Evolutionary conservation across 1,140 invertebrate species (phyloP), one percentile per base, ranked within the genome.

Genomic region (Matsumurasca onukii): DNA sequence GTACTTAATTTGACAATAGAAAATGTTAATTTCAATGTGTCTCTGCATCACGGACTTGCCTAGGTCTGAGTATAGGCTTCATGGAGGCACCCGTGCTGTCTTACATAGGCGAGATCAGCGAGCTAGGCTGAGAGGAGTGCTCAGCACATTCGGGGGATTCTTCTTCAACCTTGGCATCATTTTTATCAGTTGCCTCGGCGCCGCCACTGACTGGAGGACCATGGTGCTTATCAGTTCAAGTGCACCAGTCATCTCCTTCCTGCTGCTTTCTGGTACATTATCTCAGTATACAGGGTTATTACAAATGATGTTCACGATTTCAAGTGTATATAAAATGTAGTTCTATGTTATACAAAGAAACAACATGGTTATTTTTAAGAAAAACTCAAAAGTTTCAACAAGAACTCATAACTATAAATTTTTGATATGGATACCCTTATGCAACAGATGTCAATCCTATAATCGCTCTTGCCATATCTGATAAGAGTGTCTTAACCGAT

Each of bases 51-150:
- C 34, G 17, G 34, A 12, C 22, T 5, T 52, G 3, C 25, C 12
- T n/a, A 59, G 55, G 73, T 0, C 39, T 74, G 1, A 80, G 82
- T 17, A 78, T 80, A 31, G 82, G 82, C 0, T 76, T 84, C 2
- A 82, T 83, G 80, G 70, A 71, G 31, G 82, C 82, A 17, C 82
- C 82, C 2, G 80, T 83, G 30, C 77, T 80, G 49, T 79, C 81
- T 2, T 84, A 84, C 67, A 78, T 84, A 3, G 81, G 81, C 12
- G 82, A 84, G 77, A 79, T 83, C 3, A 80, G 79, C 79, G 82
- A 78, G 76, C 71, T 49, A 69, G 34, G 15, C 49, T 67, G 15
- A 25, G 68, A 34, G 68, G 68, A 0, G 49, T 48, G 0, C 30
- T 69, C 30, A 55, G 30, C 20, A 31, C 51, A 2, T 30, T 65